Percentiles rank a stretch among this genome's conserved stretches.
Evolutionary conservation across 2,113 vertebrate species (phyloP).

Genomic region (Cyrtonyx montezumae): DNA sequence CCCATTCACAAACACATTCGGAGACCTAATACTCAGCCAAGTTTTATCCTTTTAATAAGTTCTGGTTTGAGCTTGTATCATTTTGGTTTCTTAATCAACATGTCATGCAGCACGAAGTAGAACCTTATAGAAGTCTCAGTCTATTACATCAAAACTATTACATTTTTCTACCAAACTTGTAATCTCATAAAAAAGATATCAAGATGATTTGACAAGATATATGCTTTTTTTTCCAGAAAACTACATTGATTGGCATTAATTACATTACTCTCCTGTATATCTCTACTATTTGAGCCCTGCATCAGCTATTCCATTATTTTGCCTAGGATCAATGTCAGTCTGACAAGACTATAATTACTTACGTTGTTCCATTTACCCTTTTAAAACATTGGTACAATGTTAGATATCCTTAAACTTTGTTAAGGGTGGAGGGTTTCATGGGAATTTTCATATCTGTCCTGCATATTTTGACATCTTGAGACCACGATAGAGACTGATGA

Average conservation of each 20-base stretch:
- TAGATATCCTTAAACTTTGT: slow-evolving; percentile 13
- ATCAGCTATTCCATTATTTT: slow-evolving; percentile 60
- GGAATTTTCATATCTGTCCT: background rate
- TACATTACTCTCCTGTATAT: slow-evolving; percentile 51
- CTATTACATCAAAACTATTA: slow-evolving; percentile 35
- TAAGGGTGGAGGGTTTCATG: background rate
- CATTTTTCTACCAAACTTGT: slow-evolving; percentile 22
- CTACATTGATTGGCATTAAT: slow-evolving; percentile 67
- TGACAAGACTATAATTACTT: slow-evolving; percentile 62
- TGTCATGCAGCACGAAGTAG: background rate
- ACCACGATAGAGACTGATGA: background rate
- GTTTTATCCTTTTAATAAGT: slow-evolving; percentile 9
- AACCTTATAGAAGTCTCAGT: background rate
- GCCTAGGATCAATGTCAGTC: slow-evolving; percentile 57
- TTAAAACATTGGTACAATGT: slow-evolving; percentile 7
- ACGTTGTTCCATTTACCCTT: slow-evolving; percentile 47
- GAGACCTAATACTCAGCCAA: background rate
- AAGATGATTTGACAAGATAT: slow-evolving; percentile 57
- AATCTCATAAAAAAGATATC: slow-evolving; percentile 55
- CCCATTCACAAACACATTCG: background rate
- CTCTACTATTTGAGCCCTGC: slow-evolving; percentile 25
- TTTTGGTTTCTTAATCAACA: slow-evolving; percentile 23
- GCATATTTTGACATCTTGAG: background rate
- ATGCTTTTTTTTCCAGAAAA: slow-evolving; percentile 32
- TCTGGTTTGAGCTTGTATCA: background rate